These are phyloP conservation scores for Alosa sapidissima DNA, from an alignment of 2,797 vertebrate genomes.

Conservation along the genomic window DNA sequence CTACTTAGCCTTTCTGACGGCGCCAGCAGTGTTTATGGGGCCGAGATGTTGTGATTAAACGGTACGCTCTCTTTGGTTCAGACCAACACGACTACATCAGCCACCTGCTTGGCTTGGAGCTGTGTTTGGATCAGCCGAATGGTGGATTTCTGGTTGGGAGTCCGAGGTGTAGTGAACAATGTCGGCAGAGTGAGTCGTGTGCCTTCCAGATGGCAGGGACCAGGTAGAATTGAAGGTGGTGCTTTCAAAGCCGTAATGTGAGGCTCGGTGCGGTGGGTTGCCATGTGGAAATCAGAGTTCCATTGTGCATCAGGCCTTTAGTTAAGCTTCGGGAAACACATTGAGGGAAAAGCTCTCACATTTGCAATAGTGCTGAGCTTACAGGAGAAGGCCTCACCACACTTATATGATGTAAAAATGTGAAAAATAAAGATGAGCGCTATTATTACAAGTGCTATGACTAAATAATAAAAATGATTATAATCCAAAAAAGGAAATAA, in stretches of 20 bases:
- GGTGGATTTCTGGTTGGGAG: neutral
- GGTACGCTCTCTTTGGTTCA: neutral
- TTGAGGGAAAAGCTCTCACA: no score
- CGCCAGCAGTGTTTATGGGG: neutral
- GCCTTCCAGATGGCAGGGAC: neutral
- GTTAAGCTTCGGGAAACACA: no score
- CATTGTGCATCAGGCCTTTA: neutral
- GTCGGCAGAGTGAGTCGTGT: neutral
- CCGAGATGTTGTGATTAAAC: neutral
- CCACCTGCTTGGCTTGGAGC: neutral
- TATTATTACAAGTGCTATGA: no score
- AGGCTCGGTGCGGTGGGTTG: neutral
- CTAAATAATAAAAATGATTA: no score
- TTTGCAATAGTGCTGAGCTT: no score
- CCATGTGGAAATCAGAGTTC: neutral
- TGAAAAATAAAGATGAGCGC: no score
- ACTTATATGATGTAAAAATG: no score
- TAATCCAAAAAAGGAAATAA: no score
- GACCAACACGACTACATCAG: neutral
- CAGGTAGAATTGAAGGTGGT: neutral
- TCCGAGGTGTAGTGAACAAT: neutral
- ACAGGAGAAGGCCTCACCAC: no score
- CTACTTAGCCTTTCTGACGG: neutral
- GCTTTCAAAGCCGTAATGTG: neutral
- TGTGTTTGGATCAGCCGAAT: neutral